These are phyloP conservation scores for Pocillopora grandis DNA, from an alignment of 92 coral and sea anemone species.

Conservation along the genomic window DNA sequence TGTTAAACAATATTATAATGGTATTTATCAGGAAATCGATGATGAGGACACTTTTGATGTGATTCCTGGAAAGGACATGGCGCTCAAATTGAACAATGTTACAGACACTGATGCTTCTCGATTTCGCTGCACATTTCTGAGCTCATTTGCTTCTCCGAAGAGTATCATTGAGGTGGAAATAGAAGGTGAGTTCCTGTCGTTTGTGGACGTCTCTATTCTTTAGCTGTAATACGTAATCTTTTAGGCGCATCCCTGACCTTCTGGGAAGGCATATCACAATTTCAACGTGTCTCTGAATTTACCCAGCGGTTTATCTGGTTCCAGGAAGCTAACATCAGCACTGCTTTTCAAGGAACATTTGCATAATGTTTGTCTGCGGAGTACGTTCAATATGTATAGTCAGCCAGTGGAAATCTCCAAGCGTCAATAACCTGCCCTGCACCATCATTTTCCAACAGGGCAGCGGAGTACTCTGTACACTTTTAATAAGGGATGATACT, in stretches of 20 bases:
- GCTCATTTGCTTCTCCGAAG: conserved; percentile 60
- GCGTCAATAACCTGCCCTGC: no score
- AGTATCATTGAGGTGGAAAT: conserved; percentile 52
- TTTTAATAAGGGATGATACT: neutral
- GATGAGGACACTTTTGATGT: conserved; percentile 19
- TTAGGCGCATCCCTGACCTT: no score
- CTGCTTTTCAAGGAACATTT: no score
- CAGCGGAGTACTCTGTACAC: no score
- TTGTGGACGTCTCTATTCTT: neutral
- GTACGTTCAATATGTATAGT: no score
- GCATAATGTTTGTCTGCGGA: no score
- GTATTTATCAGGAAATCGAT: conserved; percentile 22
- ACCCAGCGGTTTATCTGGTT: no score
- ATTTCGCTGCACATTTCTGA: conserved; percentile 69
- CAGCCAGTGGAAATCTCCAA: no score
- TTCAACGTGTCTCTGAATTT: no score
- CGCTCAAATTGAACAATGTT: conserved; percentile 38
- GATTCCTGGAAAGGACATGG: conserved; percentile 36
- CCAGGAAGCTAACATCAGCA: no score
- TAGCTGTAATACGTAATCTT: neutral
- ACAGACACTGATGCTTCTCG: conserved; percentile 60
- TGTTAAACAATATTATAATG: conserved; percentile 40
- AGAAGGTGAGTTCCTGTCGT: conserved; percentile 40
- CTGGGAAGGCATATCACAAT: no score
- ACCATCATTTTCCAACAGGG: no score